A percentile compares a stretch with the other conserved stretches of the same genome.
Conservation (phyloP, 1,140 invertebrate genomes). For the Steinernema feltiae region DNA sequence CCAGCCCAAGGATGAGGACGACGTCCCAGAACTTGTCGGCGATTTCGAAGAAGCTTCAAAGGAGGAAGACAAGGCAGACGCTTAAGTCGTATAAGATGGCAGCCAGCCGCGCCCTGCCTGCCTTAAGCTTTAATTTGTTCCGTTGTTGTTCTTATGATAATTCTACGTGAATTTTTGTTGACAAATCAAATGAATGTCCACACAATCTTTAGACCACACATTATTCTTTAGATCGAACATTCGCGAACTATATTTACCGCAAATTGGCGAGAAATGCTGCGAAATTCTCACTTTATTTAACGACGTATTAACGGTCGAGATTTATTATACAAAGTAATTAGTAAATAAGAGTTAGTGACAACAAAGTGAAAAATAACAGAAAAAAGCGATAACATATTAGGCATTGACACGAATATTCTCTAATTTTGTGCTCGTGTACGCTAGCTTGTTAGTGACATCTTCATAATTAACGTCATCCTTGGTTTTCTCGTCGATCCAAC, state of each 20-base stretch:
- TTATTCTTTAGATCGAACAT: too few relatives aligned
- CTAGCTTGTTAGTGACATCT: not conserved
- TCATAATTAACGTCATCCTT: not conserved
- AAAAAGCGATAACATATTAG: not conserved
- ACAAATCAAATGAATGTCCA: too few relatives aligned
- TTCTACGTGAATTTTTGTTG: too few relatives aligned
- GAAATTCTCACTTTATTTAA: too few relatives aligned
- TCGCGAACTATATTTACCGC: too few relatives aligned
- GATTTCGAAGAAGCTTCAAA: conserved; percentile 45
- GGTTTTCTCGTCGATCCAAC: not conserved
- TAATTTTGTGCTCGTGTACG: not conserved
- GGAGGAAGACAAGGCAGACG: conserved; percentile 17
- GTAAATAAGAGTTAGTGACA: not conserved
- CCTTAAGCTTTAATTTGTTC: too few relatives aligned
- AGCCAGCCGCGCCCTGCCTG: too few relatives aligned
- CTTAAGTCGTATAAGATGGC: not conserved
- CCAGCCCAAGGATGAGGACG: conserved; percentile 70
- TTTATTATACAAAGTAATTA: too few relatives aligned
- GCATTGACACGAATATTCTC: not conserved
- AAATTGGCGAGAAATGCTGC: too few relatives aligned
- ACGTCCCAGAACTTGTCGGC: conserved; percentile 74
- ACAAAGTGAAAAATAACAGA: not conserved
- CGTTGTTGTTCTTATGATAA: too few relatives aligned
- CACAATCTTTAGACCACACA: too few relatives aligned
- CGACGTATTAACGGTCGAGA: too few relatives aligned